Evolutionary conservation across 2,888 invertebrate genomes (phyloP), one percentile per base, ranked within the genome.

Genomic region (Drosophila imparisetae): DNA sequence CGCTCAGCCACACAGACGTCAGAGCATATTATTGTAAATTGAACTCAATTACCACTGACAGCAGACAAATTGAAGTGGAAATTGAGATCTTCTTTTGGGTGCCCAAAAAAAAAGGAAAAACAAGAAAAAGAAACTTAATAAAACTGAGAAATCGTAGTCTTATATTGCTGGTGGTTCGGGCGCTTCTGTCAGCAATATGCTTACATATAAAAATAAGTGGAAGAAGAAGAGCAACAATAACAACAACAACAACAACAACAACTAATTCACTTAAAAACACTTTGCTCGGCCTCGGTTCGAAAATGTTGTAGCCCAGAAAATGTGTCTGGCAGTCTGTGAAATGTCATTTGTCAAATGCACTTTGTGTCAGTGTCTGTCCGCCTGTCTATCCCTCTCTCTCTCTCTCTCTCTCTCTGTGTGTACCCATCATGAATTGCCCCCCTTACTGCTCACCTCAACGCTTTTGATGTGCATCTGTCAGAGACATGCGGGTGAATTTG

Each of bases 61-160:
- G 91, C 91, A 89, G 91, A 91, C 91, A 92, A 92, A 92, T 92
- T 92, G 91, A 91, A 92, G 91, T 92, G 91, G 91, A 92, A 92
- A 92, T 91, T 91, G 91, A 92, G 91, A 91, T 91, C 89, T 91
- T 90, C 83, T 88, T 85, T 80, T 69, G 74, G 66, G 81, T 69
- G 55, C 54, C 52, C 13, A 1, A 45, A 24, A 45, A 24, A 45
- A 45, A 13, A 15, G 4, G 10, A 11, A 24, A 13, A 21, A 0
- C 64, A 73, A 50, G 52, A 45, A 34, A 55, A 50, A 59, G 53
- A 76, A 70, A 76, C 78, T 81, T 74, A 65, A 84, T 79, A 86
- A 84, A 86, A 86, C 78, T 82, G 78, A 82, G 77, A 87, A 81
- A 85, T 85, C 70, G 59, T 64, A 48, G 45, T 24, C 48, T 63